A percentile compares a stretch with the other conserved stretches of the same genome.
These are phyloP conservation scores for Paradisaea rubra DNA, from an alignment of 2,113 vertebrate species.

Conservation along the genomic window DNA sequence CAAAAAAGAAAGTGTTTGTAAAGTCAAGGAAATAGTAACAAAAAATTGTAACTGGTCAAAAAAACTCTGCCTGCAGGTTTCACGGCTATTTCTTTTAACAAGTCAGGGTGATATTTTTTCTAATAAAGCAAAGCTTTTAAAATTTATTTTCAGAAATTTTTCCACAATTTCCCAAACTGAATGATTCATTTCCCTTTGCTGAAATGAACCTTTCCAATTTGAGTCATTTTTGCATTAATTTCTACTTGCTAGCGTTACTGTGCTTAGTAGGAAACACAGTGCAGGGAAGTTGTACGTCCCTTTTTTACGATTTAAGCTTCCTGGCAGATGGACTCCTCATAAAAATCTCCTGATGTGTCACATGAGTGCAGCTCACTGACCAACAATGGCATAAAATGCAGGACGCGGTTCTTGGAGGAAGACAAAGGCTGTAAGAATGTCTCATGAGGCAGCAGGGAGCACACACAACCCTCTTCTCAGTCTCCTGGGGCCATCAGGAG, in stretches of 20 bases:
- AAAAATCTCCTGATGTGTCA: not conserved
- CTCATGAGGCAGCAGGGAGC: not conserved
- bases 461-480: not conserved
- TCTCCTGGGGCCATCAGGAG: not conserved
- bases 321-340: not conserved
- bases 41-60: not conserved
- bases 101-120: not conserved
- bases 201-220: not conserved
- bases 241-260: not conserved
- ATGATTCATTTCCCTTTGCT: not conserved
- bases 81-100: not conserved
- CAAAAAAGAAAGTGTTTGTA: not conserved
- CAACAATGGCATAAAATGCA: rapidly evolving
- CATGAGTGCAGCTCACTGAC: not conserved
- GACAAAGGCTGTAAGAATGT: not conserved
- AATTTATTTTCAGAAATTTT: not conserved
- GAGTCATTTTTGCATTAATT: not conserved
- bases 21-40: not conserved
- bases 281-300: not conserved
- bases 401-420: not conserved
- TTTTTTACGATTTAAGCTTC: not conserved
- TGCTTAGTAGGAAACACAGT: not conserved
- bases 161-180: not conserved
- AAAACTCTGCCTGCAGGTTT: not conserved
- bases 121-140: not conserved